These are phyloP conservation scores for Brachionus sp. DNA, from an alignment of 1,140 invertebrate species.

Conservation along the genomic window DNA sequence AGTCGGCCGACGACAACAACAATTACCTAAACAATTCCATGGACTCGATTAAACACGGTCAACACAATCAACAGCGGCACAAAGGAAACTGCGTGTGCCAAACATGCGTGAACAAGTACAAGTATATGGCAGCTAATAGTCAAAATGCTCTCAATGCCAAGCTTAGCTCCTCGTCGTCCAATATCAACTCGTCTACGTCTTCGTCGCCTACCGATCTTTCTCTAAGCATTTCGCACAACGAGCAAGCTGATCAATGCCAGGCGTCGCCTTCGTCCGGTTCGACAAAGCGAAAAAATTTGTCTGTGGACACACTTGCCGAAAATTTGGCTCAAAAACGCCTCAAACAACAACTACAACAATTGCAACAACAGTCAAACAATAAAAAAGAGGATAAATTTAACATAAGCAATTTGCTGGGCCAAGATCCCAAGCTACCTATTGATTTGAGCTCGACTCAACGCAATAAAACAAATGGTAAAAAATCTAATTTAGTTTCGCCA, in stretches of 20 bases:
- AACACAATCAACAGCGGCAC: constrained; percentile 32
- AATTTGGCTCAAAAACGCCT: constrained; percentile 44
- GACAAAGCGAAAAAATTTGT: constrained; percentile 15
- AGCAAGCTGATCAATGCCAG: neutral
- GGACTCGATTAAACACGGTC: neutral
- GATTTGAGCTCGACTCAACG: neutral
- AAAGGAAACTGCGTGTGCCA: constrained; percentile 30
- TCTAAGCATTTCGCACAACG: neutral
- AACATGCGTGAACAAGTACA: constrained; percentile 42
- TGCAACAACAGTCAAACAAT: neutral
- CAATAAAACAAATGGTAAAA: neutral
- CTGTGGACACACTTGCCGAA: constrained; percentile 36
- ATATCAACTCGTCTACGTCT: constrained; percentile 12
- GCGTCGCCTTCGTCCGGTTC: neutral
- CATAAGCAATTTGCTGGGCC: constrained; percentile 24
- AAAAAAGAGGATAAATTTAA: constrained; percentile 42
- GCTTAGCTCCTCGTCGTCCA: neutral
- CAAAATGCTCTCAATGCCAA: constrained; percentile 14
- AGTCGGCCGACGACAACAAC: neutral
- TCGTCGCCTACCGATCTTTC: neutral
- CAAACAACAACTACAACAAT: constrained; percentile 25
- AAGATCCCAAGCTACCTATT: neutral
- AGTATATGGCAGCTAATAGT: constrained; percentile 37
- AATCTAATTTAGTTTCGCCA: constrained; percentile 1
- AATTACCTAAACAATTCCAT: constrained; percentile 35